Percentiles rank a stretch among this genome's conserved stretches.
Conservation (phyloP, 2,888 invertebrate species). For the Drosophila melanosoma region DNA sequence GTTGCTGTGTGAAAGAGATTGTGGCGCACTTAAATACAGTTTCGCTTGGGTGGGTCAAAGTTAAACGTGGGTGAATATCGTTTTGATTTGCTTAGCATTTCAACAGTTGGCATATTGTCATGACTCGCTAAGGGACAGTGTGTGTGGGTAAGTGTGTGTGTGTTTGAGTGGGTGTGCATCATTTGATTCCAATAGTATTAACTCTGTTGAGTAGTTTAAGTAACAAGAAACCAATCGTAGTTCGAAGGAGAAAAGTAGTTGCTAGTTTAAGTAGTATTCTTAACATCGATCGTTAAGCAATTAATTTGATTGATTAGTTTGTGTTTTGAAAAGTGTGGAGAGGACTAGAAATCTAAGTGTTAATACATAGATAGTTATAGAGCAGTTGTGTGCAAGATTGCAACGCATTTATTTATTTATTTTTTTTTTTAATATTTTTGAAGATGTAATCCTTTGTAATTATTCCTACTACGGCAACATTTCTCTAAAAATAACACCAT, state of each 20-base stretch:
- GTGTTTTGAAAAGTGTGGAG: slow-evolving; percentile 19
- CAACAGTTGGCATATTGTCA: slow-evolving; percentile 37
- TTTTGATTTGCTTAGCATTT: slow-evolving; percentile 46
- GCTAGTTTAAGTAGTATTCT: slow-evolving; percentile 26
- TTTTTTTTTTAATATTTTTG: neutral
- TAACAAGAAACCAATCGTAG: slow-evolving; percentile 66
- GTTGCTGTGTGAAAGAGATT: slow-evolving; percentile 1
- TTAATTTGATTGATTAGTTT: slow-evolving; percentile 14
- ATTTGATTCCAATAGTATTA: slow-evolving; percentile 12
- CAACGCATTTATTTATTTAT: slow-evolving; percentile 1
- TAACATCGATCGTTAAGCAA: slow-evolving; percentile 23
- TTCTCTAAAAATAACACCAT: slow-evolving; percentile 74
- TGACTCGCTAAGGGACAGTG: slow-evolving; percentile 14
- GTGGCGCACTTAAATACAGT: slow-evolving; percentile 16
- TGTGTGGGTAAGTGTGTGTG: neutral
- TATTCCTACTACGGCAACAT: slow-evolving; percentile 57
- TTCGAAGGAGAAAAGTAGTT: slow-evolving; percentile 45
- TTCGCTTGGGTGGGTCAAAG: slow-evolving; percentile 56
- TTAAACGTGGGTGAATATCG: slow-evolving; percentile 51
- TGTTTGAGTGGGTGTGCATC: slow-evolving; percentile 5
- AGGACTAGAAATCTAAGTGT: slow-evolving; percentile 30
- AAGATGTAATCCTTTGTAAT: slow-evolving; percentile 29
- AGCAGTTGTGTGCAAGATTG: slow-evolving; percentile 19
- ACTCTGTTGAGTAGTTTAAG: slow-evolving; percentile 8
- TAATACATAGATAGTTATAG: slow-evolving; percentile 23